phyloP scores from a whole-genome alignment of 1,140 invertebrate species.

The Pogonomyrmex californicus region DNA sequence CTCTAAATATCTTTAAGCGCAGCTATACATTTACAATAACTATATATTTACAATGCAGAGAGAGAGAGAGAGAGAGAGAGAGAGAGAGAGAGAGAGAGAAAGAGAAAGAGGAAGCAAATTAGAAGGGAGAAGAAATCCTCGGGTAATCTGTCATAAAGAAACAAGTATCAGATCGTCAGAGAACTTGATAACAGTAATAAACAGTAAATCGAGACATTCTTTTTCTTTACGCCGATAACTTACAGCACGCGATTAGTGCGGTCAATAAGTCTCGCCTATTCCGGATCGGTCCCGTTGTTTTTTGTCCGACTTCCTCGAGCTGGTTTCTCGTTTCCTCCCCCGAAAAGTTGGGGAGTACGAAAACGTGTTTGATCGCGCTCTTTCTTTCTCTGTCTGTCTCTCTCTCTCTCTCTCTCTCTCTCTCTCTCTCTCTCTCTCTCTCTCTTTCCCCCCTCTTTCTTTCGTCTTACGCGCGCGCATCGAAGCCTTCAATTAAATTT shows the following conservation, averaged over 20 bases:
- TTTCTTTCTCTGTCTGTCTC: too few relatives aligned
- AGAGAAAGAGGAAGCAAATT: too few relatives aligned
- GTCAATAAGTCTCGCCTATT: constrained; percentile 33
- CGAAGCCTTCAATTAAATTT: constrained; percentile 31
- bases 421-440: constrained; percentile 9
- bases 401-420: neutral
- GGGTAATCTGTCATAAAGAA: neutral
- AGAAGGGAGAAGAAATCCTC: too few relatives aligned
- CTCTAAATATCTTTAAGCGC: neutral
- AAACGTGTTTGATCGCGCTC: too few relatives aligned
- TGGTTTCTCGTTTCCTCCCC: constrained; percentile 31
- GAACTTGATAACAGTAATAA: constrained; percentile 17
- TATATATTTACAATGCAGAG: neutral
- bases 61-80: too few relatives aligned
- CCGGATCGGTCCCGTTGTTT: constrained; percentile 29
- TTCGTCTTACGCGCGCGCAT: neutral
- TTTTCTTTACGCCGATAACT: neutral
- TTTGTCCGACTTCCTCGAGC: constrained; percentile 29
- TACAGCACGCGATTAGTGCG: constrained; percentile 38
- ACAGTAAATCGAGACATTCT: neutral
- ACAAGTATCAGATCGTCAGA: neutral
- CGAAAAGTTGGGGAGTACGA: constrained; percentile 17
- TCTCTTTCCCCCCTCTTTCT: too few relatives aligned
- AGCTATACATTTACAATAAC: neutral
- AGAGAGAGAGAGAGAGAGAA: too few relatives aligned